Evolutionary conservation across 1,140 invertebrate species (phyloP).

Genomic region (Phymastichus coffea): DNA sequence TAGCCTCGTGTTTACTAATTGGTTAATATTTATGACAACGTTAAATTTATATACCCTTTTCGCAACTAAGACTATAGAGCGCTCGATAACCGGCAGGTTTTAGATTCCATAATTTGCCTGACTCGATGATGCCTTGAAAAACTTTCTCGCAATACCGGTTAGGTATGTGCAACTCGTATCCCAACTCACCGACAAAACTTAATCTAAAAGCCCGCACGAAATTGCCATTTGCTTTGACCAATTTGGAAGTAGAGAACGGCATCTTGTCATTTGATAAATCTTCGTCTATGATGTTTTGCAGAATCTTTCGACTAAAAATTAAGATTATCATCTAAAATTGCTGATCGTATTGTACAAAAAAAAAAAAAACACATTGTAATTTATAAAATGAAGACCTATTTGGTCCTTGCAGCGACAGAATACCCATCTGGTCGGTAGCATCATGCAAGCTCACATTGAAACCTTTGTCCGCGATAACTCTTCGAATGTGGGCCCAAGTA

Average conservation of each 20-base stretch:
- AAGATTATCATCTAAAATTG: no score
- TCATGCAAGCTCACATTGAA: constrained; percentile 74
- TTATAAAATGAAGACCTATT: no score
- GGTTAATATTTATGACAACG: no score
- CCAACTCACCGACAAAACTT: constrained; percentile 83
- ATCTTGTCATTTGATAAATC: constrained; percentile 52
- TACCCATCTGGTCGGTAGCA: constrained; percentile 74
- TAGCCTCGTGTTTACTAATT: no score
- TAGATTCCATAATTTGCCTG: constrained; percentile 63
- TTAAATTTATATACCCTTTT: constrained; percentile 70
- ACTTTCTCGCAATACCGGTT: constrained; percentile 64
- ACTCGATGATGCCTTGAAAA: constrained; percentile 64
- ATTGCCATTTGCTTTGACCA: constrained; percentile 58
- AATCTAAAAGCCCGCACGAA: constrained; percentile 67
- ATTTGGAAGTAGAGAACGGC: constrained; percentile 60
- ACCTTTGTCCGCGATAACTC: constrained; percentile 67
- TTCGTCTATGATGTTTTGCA: constrained; percentile 54
- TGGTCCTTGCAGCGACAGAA: constrained; percentile 83
- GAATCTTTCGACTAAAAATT: constrained; percentile 66
- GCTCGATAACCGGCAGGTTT: constrained; percentile 81
- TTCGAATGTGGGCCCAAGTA: constrained; percentile 68
- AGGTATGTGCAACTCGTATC: constrained; percentile 85
- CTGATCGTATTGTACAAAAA: no score
- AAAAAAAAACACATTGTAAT: no score
- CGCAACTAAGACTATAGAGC: constrained; percentile 78